Conservation (phyloP, 1,140 invertebrate genomes). For the Nixonia krombeini region DNA sequence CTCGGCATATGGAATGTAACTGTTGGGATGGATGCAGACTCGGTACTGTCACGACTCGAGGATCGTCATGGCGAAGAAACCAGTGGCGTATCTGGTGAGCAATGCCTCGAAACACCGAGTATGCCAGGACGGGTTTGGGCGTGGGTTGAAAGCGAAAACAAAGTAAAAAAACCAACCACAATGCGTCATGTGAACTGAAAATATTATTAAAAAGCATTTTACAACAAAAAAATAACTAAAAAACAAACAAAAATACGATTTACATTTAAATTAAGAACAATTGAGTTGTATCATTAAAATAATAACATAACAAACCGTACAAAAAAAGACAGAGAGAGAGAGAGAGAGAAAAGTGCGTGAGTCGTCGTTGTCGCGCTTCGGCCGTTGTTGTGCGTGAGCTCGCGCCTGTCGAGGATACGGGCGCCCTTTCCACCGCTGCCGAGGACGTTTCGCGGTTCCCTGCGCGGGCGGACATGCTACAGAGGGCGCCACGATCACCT, state of each 20-base stretch:
- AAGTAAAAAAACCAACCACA: conserved; percentile 62
- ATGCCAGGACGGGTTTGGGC: not conserved
- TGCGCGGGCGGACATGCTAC: no score
- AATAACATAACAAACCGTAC: conserved; percentile 72
- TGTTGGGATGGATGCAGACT: no score
- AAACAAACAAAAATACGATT: conserved; percentile 73
- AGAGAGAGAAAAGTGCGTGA: conserved; percentile 54
- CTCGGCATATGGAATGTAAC: no score
- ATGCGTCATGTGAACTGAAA: conserved; percentile 71
- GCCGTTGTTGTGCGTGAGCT: not conserved
- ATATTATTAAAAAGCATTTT: conserved; percentile 74
- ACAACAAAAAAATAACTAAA: conserved; percentile 73
- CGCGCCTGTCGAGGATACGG: no score
- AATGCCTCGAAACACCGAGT: not conserved
- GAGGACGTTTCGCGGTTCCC: no score
- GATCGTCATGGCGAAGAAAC: no score
- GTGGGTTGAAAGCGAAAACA: conserved; percentile 21
- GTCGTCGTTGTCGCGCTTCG: conserved; percentile 44
- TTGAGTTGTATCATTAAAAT: conserved; percentile 70
- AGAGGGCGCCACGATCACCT: no score
- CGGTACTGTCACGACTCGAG: no score
- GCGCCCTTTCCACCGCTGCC: no score
- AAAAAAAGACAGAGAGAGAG: conserved; percentile 66
- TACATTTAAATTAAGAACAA: conserved; percentile 74
- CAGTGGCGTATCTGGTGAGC: no score